Conservation (phyloP, 2,888 invertebrate species). For the Archips xylosteana region DNA sequence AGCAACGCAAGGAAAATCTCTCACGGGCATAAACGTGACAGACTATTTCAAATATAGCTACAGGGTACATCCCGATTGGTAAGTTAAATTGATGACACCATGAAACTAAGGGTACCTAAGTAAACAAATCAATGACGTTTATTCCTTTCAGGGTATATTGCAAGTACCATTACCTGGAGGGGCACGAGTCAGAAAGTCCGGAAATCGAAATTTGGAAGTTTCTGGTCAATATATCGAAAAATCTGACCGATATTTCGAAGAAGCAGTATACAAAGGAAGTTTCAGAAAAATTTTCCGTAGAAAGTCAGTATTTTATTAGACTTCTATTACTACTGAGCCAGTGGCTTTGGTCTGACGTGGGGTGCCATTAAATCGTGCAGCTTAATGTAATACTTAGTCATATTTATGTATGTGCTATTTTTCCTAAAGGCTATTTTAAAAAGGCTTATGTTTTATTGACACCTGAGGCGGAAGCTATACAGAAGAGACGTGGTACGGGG, state of each 20-base stretch:
- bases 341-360: too few relatives aligned
- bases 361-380: too few relatives aligned
- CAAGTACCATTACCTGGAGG: constrained; percentile 93
- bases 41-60: constrained; percentile 91
- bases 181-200: constrained; percentile 89
- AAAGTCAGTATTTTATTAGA: constrained; percentile 59
- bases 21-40: constrained; percentile 89
- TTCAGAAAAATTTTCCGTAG: constrained; percentile 56
- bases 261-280: constrained; percentile 69
- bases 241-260: constrained; percentile 73
- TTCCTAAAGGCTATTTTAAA: too few relatives aligned
- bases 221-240: constrained; percentile 87
- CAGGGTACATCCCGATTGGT: constrained; percentile 95
- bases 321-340: background rate
- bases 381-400: too few relatives aligned
- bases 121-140: background rate
- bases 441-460: too few relatives aligned
- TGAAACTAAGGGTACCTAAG: background rate
- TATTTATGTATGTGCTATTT: too few relatives aligned
- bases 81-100: constrained; percentile 47
- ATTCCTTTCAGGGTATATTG: constrained; percentile 90
- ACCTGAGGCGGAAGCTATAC: too few relatives aligned
- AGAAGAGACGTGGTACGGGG: too few relatives aligned
- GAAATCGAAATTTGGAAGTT: constrained; percentile 92
- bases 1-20: constrained; percentile 87